Conservation (phyloP, 2,888 invertebrate species). For the Agrilus biguttatus region DNA sequence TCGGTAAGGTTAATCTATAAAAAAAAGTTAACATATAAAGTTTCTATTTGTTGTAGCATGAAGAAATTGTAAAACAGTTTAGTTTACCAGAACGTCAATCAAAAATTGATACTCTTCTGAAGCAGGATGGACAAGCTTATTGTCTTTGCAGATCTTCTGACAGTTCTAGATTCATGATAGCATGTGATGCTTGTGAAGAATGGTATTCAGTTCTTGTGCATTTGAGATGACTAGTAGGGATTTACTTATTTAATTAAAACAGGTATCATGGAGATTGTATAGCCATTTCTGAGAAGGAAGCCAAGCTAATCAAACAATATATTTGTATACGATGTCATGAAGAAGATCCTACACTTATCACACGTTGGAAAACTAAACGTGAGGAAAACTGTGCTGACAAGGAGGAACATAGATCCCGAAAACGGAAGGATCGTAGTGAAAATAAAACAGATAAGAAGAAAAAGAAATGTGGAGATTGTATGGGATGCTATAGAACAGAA, state of each 20-base stretch:
- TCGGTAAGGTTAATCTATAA: too few relatives aligned
- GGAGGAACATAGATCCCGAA: constrained; percentile 21
- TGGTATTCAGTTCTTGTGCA: constrained; percentile 40
- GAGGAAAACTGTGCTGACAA: constrained; percentile 18
- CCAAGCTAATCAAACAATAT: constrained; percentile 85
- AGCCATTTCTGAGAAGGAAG: constrained; percentile 83
- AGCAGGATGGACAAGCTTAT: constrained; percentile 84
- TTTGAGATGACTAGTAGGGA: not conserved
- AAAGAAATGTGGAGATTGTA: constrained; percentile 60
- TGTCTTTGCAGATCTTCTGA: constrained; percentile 92
- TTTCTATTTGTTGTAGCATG: constrained; percentile 42
- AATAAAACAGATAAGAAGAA: constrained; percentile 30
- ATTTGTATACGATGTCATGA: constrained; percentile 77
- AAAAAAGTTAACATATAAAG: too few relatives aligned
- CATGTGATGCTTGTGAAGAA: constrained; percentile 94
- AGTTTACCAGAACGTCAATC: constrained; percentile 80
- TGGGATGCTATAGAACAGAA: constrained; percentile 52
- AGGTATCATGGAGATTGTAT: constrained; percentile 93
- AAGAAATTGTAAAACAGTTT: constrained; percentile 81
- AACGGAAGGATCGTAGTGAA: constrained; percentile 21
- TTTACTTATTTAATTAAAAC: not conserved
- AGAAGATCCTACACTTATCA: constrained; percentile 65
- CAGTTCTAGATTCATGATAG: constrained; percentile 93
- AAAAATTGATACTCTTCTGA: constrained; percentile 73
- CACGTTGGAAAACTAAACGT: constrained; percentile 30